phyloP scores from a whole-genome alignment of 2,888 invertebrate genomes.

The Brachypalpus laphriformis region DNA sequence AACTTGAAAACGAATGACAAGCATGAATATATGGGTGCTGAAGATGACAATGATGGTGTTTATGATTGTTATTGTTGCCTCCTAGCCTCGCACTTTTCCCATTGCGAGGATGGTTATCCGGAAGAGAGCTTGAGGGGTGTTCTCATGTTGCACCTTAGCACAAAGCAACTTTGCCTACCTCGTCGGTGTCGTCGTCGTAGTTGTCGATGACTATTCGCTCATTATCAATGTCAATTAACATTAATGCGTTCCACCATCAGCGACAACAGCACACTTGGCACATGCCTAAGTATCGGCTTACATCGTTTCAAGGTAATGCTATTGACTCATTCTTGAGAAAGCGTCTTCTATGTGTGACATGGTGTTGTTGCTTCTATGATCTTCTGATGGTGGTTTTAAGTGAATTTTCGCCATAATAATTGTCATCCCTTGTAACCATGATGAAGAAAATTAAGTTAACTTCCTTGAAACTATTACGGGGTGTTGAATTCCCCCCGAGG shows the following conservation, averaged over 20 bases:
- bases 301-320: slow-evolving; percentile 60
- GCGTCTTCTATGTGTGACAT: not conserved
- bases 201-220: slow-evolving; percentile 65
- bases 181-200: not conserved
- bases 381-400: slow-evolving; percentile 58
- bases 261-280: slow-evolving; percentile 47
- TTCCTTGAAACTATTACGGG: slow-evolving; percentile 44
- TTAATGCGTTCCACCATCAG: slow-evolving; percentile 53
- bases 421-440: slow-evolving; percentile 56
- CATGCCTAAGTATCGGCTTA: slow-evolving; percentile 63
- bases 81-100: slow-evolving; percentile 11
- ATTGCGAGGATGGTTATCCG: slow-evolving; percentile 33
- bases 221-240: slow-evolving; percentile 73
- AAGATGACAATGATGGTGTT: slow-evolving; percentile 65
- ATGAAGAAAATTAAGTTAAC: slow-evolving; percentile 60
- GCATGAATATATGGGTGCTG: slow-evolving; percentile 8
- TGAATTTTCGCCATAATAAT: slow-evolving; percentile 68
- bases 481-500: slow-evolving; percentile 43
- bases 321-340: slow-evolving; percentile 28
- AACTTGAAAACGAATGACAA: slow-evolving; percentile 63
- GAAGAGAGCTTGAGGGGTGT: slow-evolving; percentile 64
- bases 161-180: slow-evolving; percentile 28
- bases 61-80: slow-evolving; percentile 61
- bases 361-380: slow-evolving; percentile 24
- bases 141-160: slow-evolving; percentile 64